phyloP scores from a whole-genome alignment of 2,113 vertebrate species.

The Eudyptes chrysolophus region DNA sequence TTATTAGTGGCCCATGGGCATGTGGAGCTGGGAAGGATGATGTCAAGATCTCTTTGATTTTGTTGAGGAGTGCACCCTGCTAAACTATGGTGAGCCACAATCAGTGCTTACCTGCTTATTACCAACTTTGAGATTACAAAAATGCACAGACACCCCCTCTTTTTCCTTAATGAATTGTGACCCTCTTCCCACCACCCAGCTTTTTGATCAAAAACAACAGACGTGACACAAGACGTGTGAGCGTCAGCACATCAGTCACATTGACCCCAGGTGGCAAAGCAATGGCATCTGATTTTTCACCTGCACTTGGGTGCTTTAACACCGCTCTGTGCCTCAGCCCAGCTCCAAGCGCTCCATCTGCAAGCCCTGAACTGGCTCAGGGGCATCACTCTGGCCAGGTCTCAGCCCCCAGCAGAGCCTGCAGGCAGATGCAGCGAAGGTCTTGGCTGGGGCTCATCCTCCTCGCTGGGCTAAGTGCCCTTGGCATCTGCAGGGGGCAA shows the following conservation, averaged over 20 bases:
- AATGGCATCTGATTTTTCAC: neutral
- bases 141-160: neutral
- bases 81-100: neutral
- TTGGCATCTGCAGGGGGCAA: neutral
- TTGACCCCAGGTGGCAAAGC: fast-evolving
- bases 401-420: neutral
- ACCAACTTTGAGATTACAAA: neutral
- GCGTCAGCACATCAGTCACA: neutral
- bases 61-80: neutral
- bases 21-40: neutral
- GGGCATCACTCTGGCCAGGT: neutral
- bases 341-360: neutral
- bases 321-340: neutral
- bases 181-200: neutral
- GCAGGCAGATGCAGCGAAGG: neutral
- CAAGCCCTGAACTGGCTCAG: neutral
- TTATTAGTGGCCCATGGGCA: neutral
- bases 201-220: neutral
- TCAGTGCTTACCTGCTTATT: neutral
- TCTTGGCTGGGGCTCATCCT: neutral
- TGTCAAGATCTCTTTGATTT: neutral
- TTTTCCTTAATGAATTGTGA: neutral
- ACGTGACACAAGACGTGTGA: neutral
- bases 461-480: neutral
- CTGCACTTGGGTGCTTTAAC: neutral